These are phyloP conservation scores for Bombus fervidus DNA, from an alignment of 1,140 invertebrate genomes.

Conservation along the genomic window DNA sequence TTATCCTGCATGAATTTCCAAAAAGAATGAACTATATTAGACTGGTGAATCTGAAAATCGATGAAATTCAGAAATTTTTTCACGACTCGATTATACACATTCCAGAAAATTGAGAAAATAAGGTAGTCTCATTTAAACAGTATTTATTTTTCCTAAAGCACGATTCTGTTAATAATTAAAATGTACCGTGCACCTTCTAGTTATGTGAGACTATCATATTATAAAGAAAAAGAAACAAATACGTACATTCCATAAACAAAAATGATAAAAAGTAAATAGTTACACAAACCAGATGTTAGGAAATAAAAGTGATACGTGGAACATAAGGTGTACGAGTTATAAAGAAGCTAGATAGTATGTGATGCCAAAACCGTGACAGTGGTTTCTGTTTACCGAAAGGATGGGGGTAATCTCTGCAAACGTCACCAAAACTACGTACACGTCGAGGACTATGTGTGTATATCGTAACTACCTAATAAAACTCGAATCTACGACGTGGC, in stretches of 20 bases:
- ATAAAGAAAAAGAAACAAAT: no score
- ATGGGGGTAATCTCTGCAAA: constrained; percentile 15
- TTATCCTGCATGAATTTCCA: background rate
- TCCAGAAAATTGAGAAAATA: no score
- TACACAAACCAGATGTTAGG: background rate
- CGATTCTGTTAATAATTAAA: no score
- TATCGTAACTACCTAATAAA: constrained; percentile 36
- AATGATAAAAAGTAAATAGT: background rate
- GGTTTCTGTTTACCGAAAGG: constrained; percentile 3
- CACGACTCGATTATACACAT: no score
- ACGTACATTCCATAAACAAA: no score
- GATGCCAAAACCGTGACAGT: background rate
- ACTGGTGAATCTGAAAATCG: no score
- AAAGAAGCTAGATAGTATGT: background rate
- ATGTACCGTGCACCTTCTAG: no score
- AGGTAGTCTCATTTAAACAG: no score
- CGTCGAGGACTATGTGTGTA: constrained; percentile 16
- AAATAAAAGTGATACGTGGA: background rate
- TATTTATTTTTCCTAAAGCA: no score
- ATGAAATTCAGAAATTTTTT: no score
- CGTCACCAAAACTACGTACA: constrained; percentile 25
- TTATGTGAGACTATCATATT: no score
- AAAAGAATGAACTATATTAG: no score
- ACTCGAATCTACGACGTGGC: constrained; percentile 29
- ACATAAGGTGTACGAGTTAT: background rate